Base-by-base conservation (phyloP, 2,888 invertebrate genomes). In the Phaonia tiefii region DNA sequence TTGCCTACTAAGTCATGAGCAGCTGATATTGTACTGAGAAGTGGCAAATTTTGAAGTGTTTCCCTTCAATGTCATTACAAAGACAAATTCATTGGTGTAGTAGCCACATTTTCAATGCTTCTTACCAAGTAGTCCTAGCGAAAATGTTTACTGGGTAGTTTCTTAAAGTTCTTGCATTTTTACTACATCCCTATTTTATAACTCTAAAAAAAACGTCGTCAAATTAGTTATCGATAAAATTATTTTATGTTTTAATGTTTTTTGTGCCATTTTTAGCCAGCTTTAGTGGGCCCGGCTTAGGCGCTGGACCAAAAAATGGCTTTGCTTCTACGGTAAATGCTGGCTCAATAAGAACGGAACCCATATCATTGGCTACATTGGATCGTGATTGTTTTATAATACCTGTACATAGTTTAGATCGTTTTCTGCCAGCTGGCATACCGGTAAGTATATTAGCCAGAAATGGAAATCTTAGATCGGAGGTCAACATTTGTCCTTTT, bases 301-400 rank as follows among this genome's bases (percentile, higher is more conserved):
- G 46, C 26, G 49, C 60, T 37, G 74, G 65, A 1, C 15, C 63
- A 8, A 75, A 67, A 37, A 83, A 72, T 75, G 72, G 75, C 26
- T 22, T 76, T 26, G 69, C 54, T 13, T 56, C 37, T 2, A 8
- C 31, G 31, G 25, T 17, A 31, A 77, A 82, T 4, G 85, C 81
- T 51, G 83, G 84, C 73, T 88, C 87, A 71, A 86, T 89, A 37
- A 86, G 91, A 51, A 85, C 94, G 65, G 95, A 95, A 89, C 95
- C 95, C 49, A 94, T 95, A 80, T 95, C 96, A 3, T 92, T 97
- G 86, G 95, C 96, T 65, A 95, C 95, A 65, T 92, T 97, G 86
- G 96, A 97, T 91, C 93, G 95, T 87, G 97, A 97, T 92, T 97
- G 97, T 91, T 97, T 97, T 92, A 97, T 97, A 89, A 97, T 97